Evolutionary conservation across 2,888 invertebrate species (phyloP).

Genomic region (Calliopum simillimum): DNA sequence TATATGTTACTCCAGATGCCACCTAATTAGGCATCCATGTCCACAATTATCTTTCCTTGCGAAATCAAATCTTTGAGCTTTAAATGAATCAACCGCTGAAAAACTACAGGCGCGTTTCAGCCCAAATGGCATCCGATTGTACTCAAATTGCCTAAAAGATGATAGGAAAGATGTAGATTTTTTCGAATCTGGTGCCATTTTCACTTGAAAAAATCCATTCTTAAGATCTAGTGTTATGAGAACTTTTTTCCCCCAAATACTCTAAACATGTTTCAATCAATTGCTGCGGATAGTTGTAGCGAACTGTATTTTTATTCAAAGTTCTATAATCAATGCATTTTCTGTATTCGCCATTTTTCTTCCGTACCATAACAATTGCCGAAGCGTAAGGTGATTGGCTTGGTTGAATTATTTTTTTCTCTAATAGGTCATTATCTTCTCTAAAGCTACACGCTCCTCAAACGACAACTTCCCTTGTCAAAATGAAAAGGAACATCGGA

Average conservation of each 20-base stretch:
- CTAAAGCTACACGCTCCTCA: constrained; percentile 11
- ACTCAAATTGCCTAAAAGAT: constrained; percentile 41
- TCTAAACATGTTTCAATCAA: constrained; percentile 37
- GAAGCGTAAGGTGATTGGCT: constrained; percentile 19
- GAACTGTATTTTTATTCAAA: constrained; percentile 33
- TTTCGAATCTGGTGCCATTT: constrained; percentile 38
- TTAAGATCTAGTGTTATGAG: constrained; percentile 41
- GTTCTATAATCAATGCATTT: constrained; percentile 33
- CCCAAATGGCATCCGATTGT: constrained; percentile 39
- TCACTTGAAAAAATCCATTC: constrained; percentile 44
- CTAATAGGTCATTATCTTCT: constrained; percentile 27
- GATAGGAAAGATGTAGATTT: constrained; percentile 45
- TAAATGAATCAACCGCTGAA: constrained; percentile 37
- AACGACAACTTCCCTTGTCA: constrained; percentile 17
- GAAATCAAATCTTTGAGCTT: constrained; percentile 37
- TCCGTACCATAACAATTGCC: constrained; percentile 28
- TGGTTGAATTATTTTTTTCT: constrained; percentile 18
- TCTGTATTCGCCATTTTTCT: constrained; percentile 33
- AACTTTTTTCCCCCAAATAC: constrained; percentile 36
- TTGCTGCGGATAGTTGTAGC: constrained; percentile 39
- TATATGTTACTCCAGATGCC: constrained; percentile 33
- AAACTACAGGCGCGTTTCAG: constrained; percentile 38
- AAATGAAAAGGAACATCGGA: constrained; percentile 5
- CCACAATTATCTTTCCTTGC: constrained; percentile 31
- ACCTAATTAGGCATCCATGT: constrained; percentile 42